Evolutionary conservation across 2,888 invertebrate genomes (phyloP).

Genomic region (Ctena decussata): DNA sequence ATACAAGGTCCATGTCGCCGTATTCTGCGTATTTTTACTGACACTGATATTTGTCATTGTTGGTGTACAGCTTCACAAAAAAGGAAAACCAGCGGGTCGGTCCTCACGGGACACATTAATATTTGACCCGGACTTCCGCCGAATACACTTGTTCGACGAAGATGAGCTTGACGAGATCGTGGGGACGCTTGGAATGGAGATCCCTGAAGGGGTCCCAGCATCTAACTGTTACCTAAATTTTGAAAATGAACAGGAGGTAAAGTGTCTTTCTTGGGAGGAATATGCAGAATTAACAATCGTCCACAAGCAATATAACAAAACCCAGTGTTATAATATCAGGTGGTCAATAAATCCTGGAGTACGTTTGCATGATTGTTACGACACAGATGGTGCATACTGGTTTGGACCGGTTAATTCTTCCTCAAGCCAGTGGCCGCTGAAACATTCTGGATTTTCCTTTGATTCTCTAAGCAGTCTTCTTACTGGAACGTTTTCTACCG

Average conservation of each 20-base stretch:
- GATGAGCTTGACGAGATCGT: slow-evolving; percentile 57
- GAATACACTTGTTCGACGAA: slow-evolving; percentile 64
- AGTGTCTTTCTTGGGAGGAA: slow-evolving; percentile 78
- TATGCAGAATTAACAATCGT: slow-evolving; percentile 72
- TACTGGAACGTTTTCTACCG: slow-evolving; percentile 72
- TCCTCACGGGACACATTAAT: slow-evolving; percentile 69
- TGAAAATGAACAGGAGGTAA: slow-evolving; percentile 69
- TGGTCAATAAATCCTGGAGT: slow-evolving; percentile 93
- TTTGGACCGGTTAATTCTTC: slow-evolving; percentile 79
- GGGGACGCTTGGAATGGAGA: slow-evolving; percentile 69
- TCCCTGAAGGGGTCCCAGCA: slow-evolving; percentile 77
- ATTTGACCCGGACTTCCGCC: slow-evolving; percentile 71
- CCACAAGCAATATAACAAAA: slow-evolving; percentile 58
- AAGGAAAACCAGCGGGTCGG: too few relatives aligned
- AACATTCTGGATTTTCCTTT: slow-evolving; percentile 66
- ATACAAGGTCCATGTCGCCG: slow-evolving; percentile 78
- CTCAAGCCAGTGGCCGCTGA: slow-evolving; percentile 72
- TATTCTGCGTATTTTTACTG: slow-evolving; percentile 73
- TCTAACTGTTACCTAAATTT: slow-evolving; percentile 74
- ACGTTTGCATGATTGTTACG: slow-evolving; percentile 93
- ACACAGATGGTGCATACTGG: slow-evolving; percentile 77
- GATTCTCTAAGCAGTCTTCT: slow-evolving; percentile 63
- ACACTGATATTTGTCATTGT: slow-evolving; percentile 74
- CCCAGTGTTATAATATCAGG: slow-evolving; percentile 92
- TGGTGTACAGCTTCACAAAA: slow-evolving; percentile 77